Conservation (phyloP, 2,797 vertebrate species). For the Poeciliopsis gracilis region DNA sequence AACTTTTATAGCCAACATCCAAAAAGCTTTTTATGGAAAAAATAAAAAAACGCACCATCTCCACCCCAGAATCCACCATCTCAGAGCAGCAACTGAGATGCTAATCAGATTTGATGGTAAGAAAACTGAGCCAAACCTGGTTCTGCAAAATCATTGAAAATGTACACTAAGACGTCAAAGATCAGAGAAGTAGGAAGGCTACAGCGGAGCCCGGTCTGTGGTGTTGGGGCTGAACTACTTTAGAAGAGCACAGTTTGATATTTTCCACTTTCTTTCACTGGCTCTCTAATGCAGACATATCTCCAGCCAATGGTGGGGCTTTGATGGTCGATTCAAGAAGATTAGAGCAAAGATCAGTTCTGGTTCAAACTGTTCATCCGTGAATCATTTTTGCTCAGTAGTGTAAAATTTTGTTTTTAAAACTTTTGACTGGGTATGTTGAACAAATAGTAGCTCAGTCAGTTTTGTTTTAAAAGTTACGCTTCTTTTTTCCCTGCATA, state of each 20-base stretch:
- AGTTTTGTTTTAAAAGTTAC: background rate
- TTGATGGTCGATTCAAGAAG: background rate
- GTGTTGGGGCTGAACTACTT: background rate
- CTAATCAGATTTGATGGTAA: background rate
- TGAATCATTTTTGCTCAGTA: background rate
- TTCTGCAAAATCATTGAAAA: background rate
- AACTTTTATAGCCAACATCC: background rate
- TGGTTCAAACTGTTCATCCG: background rate
- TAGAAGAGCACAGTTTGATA: background rate
- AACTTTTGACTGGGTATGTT: background rate
- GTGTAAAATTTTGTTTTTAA: background rate
- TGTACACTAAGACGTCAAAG: background rate
- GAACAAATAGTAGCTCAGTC: background rate
- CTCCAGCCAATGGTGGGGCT: background rate
- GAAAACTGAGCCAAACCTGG: background rate
- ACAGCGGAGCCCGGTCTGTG: background rate
- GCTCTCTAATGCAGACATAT: background rate
- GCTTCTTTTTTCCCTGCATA: background rate
- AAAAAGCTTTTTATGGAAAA: background rate
- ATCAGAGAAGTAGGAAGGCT: background rate
- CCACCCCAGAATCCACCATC: background rate
- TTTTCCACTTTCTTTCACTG: background rate
- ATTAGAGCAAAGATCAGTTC: slow-evolving; percentile 3
- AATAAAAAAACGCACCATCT: background rate
- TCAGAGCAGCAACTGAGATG: background rate